phyloP scores from a whole-genome alignment of 2,797 vertebrate genomes.

The Smutsia temminckii region DNA sequence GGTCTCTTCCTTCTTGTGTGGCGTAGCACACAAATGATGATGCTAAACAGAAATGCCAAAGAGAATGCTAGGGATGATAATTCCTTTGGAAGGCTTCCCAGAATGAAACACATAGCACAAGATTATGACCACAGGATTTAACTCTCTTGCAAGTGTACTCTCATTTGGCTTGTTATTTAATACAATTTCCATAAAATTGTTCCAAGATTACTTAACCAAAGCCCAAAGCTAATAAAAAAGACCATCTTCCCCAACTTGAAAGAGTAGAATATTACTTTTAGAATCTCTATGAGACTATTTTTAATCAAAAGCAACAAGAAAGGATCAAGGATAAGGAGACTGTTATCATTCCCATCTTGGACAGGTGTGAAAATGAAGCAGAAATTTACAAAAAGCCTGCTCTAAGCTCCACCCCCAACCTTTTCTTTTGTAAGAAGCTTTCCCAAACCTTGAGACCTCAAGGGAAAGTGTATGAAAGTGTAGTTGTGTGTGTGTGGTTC shows the following conservation, averaged over 20 bases:
- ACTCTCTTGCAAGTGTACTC: not conserved
- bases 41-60: conserved; percentile 18
- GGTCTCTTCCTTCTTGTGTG: conserved; percentile 41
- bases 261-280: conserved; percentile 43
- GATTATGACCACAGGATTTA: not conserved
- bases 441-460: conserved; percentile 24
- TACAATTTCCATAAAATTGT: conserved; percentile 16
- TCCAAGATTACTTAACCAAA: conserved; percentile 55
- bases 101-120: not conserved
- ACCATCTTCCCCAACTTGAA: not conserved
- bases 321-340: not conserved
- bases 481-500: not conserved
- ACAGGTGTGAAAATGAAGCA: not conserved
- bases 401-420: not conserved
- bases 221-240: conserved; percentile 25
- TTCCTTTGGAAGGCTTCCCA: conserved; percentile 31
- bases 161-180: conserved; percentile 32
- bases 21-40: conserved; percentile 29
- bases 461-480: not conserved
- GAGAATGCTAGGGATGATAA: conserved; percentile 4
- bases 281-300: not conserved
- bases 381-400: not conserved
- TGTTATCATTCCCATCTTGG: not conserved
- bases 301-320: conserved; percentile 46
- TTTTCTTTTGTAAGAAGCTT: conserved; percentile 38